A percentile compares a stretch with the other conserved stretches of the same genome.
phyloP scores from a whole-genome alignment of 2,113 vertebrate genomes.

The Nothobranchius furzeri region DNA sequence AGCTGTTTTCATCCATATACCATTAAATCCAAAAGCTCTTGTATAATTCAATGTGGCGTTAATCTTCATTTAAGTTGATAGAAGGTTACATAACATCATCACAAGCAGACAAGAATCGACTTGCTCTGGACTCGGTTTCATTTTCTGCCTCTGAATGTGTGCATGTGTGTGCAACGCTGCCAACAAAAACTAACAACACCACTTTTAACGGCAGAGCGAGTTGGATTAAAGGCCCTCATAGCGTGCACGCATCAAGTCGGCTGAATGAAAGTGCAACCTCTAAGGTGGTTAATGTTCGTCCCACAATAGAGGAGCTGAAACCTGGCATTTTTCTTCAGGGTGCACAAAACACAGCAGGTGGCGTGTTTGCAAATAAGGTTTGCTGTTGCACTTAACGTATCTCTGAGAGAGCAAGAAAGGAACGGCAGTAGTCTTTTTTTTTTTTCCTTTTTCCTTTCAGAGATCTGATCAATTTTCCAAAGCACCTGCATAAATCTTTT shows the following conservation, averaged over 20 bases:
- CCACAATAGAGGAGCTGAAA: constrained; percentile 48
- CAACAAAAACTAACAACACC: constrained; percentile 17
- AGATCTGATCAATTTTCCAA: constrained; percentile 19
- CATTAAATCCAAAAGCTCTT: neutral
- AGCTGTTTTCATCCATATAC: constrained; percentile 22
- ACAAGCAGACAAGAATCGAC: constrained; percentile 72
- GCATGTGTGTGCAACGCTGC: constrained; percentile 1
- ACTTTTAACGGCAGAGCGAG: constrained; percentile 8
- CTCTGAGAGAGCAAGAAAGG: constrained; percentile 9
- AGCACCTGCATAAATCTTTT: neutral
- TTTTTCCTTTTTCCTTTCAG: neutral
- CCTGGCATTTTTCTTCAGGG: constrained; percentile 26
- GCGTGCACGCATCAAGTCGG: constrained; percentile 4
- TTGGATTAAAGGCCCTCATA: constrained; percentile 26
- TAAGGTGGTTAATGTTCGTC: constrained; percentile 38
- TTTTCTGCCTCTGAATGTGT: neutral
- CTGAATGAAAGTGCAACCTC: constrained; percentile 26
- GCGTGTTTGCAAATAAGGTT: constrained; percentile 36
- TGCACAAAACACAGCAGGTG: constrained; percentile 5
- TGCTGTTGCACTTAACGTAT: constrained; percentile 11
- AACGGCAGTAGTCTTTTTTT: constrained; percentile 7
- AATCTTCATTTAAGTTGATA: constrained; percentile 58
- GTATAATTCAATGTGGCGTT: constrained; percentile 18
- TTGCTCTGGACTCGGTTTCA: constrained; percentile 54
- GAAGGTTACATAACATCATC: constrained; percentile 62